These are phyloP conservation scores for Sthenelais limicola DNA, from an alignment of 2,888 invertebrate genomes.

Conservation along the genomic window DNA sequence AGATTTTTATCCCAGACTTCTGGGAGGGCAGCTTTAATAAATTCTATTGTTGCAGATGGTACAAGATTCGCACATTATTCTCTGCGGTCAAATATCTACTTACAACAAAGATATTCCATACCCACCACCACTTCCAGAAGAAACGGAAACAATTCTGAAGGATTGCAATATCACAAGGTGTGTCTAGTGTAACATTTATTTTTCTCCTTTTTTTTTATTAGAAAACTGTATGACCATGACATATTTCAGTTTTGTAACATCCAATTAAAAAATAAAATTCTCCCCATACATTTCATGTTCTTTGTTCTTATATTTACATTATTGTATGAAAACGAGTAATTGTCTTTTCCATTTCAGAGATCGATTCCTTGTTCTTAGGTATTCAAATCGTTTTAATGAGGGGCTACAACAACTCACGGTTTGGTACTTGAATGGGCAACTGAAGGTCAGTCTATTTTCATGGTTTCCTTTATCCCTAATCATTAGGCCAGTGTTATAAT, in stretches of 20 bases:
- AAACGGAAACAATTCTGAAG: constrained; percentile 56
- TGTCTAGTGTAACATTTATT: no score
- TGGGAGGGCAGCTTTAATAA: no score
- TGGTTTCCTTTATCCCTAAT: not conserved
- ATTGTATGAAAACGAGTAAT: not conserved
- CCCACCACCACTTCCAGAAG: constrained; percentile 69
- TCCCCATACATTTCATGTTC: not conserved
- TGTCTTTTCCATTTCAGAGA: constrained; percentile 60
- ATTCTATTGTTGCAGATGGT: constrained; percentile 65
- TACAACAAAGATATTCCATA: constrained; percentile 72
- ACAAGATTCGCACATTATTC: constrained; percentile 64
- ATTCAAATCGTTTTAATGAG: constrained; percentile 65
- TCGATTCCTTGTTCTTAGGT: constrained; percentile 69
- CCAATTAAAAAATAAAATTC: not conserved
- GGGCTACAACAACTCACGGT: constrained; percentile 61
- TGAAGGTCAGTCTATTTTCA: constrained; percentile 58
- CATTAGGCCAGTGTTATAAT: no score
- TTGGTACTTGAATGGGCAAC: constrained; percentile 63
- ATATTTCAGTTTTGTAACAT: no score
- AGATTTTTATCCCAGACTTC: no score
- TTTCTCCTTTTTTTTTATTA: no score
- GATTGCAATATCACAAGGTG: constrained; percentile 66
- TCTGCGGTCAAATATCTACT: constrained; percentile 72
- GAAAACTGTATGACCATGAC: no score
- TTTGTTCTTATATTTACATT: not conserved